Evolutionary conservation across 37 sponge, comb jelly and placozoan genomes (phyloP), one percentile per base, ranked within the genome.

Genomic region (Halisarca cf. caerulea): DNA sequence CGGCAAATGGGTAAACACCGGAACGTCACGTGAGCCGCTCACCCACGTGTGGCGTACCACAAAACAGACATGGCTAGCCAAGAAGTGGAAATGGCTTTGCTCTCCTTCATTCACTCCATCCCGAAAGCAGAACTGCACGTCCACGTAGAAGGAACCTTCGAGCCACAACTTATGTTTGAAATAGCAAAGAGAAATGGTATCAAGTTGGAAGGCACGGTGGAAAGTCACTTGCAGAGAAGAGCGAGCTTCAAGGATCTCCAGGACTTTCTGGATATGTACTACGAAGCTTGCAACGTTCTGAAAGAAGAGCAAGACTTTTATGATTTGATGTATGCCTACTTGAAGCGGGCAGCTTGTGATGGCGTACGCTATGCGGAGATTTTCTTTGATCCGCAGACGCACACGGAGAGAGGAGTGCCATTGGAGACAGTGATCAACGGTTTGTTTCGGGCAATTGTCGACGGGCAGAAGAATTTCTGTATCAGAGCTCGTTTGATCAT

Each of bases 351-450:
- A 23, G 80, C 94, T 11, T 44, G 53, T 1, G 86, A 89, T 70
- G 89, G 85, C 40, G 94, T 93, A 40, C 80, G 80, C 38, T 82
- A 85, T 33, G 88, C 88, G 0, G 94, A 93, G 30, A 85, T 93
- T n/a, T 93, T 93, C 80, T 93, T 93, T 55, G 88, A 89, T 59
- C 94, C 94, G 7, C 90, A 93, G 79, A 89, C 83, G 11, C 94
- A 93, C 83, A 89, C 90, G 1, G 74, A 84, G 59, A 69, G 88
- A 27, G 90, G 88, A 1, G 54, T 93, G 2, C 64, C 94, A 25
- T 82, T 93, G 53, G 82, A 87, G 5, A 66, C 74, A 1, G 86
- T 93, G 9, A 75, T 93, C 32, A 84, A 80, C 43, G 94, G 94
- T 14, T 80, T 93, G 38, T 58, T 85, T 54, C 55, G 83, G 3